These are phyloP conservation scores for Melikaiella ostensackeni DNA, from an alignment of 2,888 invertebrate genomes.

Conservation along the genomic window DNA sequence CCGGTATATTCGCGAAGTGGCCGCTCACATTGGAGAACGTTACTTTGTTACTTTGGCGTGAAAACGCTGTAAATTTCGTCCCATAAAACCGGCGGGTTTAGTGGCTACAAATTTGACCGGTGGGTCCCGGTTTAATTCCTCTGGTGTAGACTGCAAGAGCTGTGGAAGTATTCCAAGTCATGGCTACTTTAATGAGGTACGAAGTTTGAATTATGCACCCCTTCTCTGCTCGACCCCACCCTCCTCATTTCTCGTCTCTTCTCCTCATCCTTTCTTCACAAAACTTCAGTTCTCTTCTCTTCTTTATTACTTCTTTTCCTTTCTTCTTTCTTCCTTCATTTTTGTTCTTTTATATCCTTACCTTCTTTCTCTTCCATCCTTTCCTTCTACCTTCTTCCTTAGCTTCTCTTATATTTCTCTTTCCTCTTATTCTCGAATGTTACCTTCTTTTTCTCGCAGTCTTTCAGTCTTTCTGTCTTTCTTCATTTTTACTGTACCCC, in stretches of 20 bases:
- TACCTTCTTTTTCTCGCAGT: slow-evolving; percentile 17
- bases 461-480: slow-evolving; percentile 16
- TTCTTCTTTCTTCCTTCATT: not conserved
- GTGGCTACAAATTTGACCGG: slow-evolving; percentile 74
- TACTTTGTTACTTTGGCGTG: slow-evolving; percentile 72
- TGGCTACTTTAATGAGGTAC: slow-evolving; percentile 72
- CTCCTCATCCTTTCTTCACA: slow-evolving; percentile 20
- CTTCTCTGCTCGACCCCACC: slow-evolving; percentile 49
- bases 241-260: slow-evolving; percentile 45
- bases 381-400: not conserved
- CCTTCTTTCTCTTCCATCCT: not conserved
- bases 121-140: slow-evolving; percentile 65
- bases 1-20: slow-evolving; percentile 35
- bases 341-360: not conserved
- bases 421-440: slow-evolving; percentile 7
- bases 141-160: slow-evolving; percentile 49
- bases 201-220: slow-evolving; percentile 72
- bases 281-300: not conserved
- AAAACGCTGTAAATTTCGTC: slow-evolving; percentile 72
- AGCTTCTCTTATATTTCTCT: not conserved
- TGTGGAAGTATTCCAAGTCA: slow-evolving; percentile 57
- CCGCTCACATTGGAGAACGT: slow-evolving; percentile 50
- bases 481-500: slow-evolving; percentile 39
- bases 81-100: slow-evolving; percentile 73
- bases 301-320: slow-evolving; percentile 12